Conservation (phyloP, 2,113 vertebrate species). For the Pagrus major region DNA sequence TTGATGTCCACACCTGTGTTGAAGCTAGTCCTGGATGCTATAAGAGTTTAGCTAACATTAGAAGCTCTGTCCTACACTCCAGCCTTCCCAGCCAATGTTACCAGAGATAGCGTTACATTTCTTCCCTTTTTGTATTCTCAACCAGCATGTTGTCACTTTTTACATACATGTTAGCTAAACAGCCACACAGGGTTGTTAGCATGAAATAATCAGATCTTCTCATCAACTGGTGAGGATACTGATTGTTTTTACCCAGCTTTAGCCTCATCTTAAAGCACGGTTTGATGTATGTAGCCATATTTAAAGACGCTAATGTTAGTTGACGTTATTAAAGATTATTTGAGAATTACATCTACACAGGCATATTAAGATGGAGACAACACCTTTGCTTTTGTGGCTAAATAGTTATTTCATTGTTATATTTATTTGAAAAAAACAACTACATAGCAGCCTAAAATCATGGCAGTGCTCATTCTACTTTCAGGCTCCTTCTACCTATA, state of each 20-base stretch:
- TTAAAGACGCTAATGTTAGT: neutral
- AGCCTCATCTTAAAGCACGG: neutral
- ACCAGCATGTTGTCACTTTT: too few relatives aligned
- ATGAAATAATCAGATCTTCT: too few relatives aligned
- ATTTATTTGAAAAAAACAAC: neutral
- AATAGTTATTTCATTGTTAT: neutral
- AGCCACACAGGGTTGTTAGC: too few relatives aligned
- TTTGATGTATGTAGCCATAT: neutral
- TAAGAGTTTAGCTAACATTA: too few relatives aligned
- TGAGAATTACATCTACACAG: neutral
- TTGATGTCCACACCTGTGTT: too few relatives aligned
- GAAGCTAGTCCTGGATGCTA: too few relatives aligned
- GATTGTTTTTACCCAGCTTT: neutral
- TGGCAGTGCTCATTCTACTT: neutral
- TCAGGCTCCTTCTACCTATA: neutral
- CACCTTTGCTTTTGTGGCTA: neutral
- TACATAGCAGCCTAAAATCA: too few relatives aligned
- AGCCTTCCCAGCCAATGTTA: too few relatives aligned
- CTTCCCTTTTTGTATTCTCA: too few relatives aligned
- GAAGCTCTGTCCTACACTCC: too few relatives aligned
- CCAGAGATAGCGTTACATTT: too few relatives aligned
- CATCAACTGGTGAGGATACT: neutral
- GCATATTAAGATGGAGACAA: neutral
- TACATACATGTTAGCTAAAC: too few relatives aligned
- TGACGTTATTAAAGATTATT: neutral